A percentile compares a stretch with the other conserved stretches of the same genome.
Evolutionary conservation across 2,797 vertebrate species (phyloP).

Genomic region (Threskiornis aethiopicus): DNA sequence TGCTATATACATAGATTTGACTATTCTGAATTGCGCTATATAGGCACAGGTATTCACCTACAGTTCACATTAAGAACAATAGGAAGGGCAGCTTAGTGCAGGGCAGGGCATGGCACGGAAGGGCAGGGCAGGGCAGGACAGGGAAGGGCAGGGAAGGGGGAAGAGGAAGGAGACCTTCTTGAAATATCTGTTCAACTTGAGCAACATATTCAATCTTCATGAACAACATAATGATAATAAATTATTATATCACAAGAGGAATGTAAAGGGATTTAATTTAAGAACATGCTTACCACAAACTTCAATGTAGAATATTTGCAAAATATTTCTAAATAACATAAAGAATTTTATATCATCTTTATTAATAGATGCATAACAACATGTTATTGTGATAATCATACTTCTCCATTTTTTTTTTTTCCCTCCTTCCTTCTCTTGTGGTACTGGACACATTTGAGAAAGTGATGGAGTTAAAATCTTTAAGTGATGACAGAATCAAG

Average conservation of each 20-base stretch:
- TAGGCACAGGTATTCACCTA: not conserved
- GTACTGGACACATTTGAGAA: not conserved
- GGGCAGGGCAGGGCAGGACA: rapidly evolving
- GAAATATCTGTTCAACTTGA: not conserved
- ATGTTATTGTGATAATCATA: not conserved
- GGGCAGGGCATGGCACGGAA: not conserved
- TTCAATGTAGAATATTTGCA: not conserved
- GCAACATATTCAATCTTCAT: not conserved
- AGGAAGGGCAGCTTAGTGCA: not conserved
- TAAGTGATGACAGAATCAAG: not conserved
- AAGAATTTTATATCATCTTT: not conserved
- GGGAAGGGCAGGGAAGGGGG: not conserved
- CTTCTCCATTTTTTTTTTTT: not conserved
- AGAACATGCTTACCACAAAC: not conserved
- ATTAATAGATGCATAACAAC: not conserved
- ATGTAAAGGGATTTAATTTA: not conserved
- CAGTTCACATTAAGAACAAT: not conserved
- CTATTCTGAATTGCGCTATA: not conserved
- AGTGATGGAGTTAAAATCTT: not conserved
- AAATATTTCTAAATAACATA: not conserved
- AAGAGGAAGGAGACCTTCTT: not conserved
- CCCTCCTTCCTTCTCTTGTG: not conserved
- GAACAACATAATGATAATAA: not conserved
- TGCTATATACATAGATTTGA: not conserved
- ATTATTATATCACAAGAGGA: not conserved